phyloP scores from a whole-genome alignment of 2,113 vertebrate species.

The Nyctibius bracteatus region DNA sequence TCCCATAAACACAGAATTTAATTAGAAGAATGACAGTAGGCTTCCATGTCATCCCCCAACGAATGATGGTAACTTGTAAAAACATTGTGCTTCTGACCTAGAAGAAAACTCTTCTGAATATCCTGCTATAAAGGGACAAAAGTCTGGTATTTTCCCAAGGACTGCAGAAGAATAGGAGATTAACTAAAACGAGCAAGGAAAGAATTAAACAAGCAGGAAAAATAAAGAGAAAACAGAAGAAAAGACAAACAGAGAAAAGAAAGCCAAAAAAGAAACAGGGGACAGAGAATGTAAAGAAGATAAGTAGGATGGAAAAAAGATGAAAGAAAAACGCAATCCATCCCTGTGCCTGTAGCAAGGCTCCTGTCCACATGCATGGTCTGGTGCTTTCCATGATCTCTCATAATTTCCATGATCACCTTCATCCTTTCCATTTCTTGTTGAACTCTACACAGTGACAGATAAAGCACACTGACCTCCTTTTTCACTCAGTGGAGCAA shows the following conservation, averaged over 20 bases:
- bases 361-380: fast-evolving
- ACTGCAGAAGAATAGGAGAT: neutral
- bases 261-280: neutral
- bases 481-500: neutral
- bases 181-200: neutral
- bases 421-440: neutral
- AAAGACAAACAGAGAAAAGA: neutral
- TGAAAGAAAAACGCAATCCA: neutral
- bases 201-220: neutral
- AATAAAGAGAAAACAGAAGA: neutral
- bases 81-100: neutral
- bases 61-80: neutral
- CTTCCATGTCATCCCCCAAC: neutral
- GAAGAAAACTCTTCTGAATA: neutral
- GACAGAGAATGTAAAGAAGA: neutral
- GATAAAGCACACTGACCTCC: neutral
- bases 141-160: neutral
- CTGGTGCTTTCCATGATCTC: neutral
- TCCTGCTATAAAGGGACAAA: neutral
- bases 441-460: neutral
- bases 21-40: neutral
- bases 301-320: neutral
- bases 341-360: fast-evolving
- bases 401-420: neutral
- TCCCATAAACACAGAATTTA: neutral